Conservation (phyloP, 2,797 vertebrate species). For the Urocyon cinereoargenteus region DNA sequence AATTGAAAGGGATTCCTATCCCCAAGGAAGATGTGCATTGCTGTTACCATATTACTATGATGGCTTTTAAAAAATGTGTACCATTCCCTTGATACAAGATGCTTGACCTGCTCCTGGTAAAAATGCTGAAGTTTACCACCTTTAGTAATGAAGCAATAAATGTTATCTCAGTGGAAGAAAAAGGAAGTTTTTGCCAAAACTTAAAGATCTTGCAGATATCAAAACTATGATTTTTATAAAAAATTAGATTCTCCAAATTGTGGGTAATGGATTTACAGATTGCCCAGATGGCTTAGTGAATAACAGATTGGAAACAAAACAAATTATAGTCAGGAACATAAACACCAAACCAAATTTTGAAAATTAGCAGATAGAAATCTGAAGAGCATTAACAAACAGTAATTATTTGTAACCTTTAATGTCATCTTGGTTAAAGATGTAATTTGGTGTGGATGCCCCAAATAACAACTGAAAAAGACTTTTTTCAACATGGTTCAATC, state of each 20-base stretch:
- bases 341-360: constrained; percentile 83
- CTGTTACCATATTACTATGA: not conserved
- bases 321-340: constrained; percentile 83
- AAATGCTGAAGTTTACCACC: not conserved
- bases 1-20: not conserved
- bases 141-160: constrained; percentile 41
- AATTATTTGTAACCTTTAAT: constrained; percentile 67
- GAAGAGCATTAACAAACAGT: constrained; percentile 81
- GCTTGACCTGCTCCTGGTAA: not conserved
- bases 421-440: not conserved
- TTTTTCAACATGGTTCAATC: not conserved
- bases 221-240: constrained; percentile 81
- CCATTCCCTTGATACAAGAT: not conserved
- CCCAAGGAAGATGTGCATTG: not conserved
- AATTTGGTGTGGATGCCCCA: not conserved
- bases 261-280: constrained; percentile 81
- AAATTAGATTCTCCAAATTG: constrained; percentile 81
- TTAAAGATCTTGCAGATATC: constrained; percentile 62
- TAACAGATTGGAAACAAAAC: constrained; percentile 86
- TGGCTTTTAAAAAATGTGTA: not conserved
- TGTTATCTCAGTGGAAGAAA: not conserved
- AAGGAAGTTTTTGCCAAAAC: constrained; percentile 21
- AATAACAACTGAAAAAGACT: not conserved
- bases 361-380: constrained; percentile 83
- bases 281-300: constrained; percentile 86